Evolutionary conservation across 2,113 vertebrate species (phyloP), one percentile per base, ranked within the genome.

Genomic region (Nipponia nippon): DNA sequence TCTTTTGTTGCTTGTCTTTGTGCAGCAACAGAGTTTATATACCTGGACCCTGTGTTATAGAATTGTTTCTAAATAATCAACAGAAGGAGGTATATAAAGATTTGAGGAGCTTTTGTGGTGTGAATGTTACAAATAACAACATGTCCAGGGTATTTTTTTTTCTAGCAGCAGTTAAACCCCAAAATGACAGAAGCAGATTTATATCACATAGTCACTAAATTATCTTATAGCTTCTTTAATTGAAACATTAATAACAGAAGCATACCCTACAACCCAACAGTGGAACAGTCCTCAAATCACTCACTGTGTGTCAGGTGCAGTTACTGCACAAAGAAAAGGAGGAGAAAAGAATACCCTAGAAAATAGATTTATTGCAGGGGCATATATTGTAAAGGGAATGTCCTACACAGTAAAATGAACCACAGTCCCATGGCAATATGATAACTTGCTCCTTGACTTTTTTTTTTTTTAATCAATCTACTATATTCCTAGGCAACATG

Each of bases 401-500:
- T 80, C 83, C 92, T 55, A 29, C 14, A 47, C 0, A 0, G 63
- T 46, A 89, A 94, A 93, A 92, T 27, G 47, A 89, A 63, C 79
- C 65, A 52, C 47, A 87, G 15, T 89, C 77, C 49, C 65, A 50
- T 50, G n/a, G 50, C 72, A 81, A 30, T 78, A 73, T 34, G 47
- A 40, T 47, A 89, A 63, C 77, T 73, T 92, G 69, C 61, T 93
- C 86, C 65, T 79, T 93, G 86, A 71, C 32, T 50, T 50, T 76
- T 58, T 78, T 72, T 47, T 79, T 78, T 89, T 87, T 65, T 71
- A 90, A 94, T 94, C 80, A 95, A 79, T 67, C 82, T 49, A 79
- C 69, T 87, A 14, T 95, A 91, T 90, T 96, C 77, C 73, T 83
- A 91, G 58, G 85, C 61, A 96, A 92, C 83, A 22, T 53, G 18